Conservation (phyloP, 2,113 vertebrate species). For the Panurus biarmicus region DNA sequence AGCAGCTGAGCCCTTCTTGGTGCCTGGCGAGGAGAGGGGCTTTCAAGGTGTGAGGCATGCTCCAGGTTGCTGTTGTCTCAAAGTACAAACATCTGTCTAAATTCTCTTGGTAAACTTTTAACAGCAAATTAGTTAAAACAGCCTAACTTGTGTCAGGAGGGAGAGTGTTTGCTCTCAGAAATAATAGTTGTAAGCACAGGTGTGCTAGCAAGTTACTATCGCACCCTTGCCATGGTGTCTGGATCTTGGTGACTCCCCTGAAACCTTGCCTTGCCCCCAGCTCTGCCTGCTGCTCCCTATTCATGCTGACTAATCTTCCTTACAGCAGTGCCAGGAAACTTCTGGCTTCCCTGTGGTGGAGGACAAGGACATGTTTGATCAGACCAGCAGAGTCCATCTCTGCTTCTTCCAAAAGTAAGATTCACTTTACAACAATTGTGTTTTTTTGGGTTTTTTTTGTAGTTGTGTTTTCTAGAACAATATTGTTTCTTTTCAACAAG, state of each 20-base stretch:
- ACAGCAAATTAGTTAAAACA: background rate
- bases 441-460: background rate
- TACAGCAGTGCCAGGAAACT: background rate
- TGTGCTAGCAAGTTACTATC: rapidly evolving
- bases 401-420: background rate
- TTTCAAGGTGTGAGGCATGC: background rate
- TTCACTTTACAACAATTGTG: background rate
- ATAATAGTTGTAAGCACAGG: background rate
- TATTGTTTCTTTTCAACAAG: background rate
- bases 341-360: background rate
- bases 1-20: background rate
- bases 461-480: background rate
- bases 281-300: background rate
- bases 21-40: background rate
- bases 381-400: background rate
- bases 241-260: background rate
- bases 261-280: background rate
- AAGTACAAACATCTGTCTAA: background rate
- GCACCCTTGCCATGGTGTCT: rapidly evolving
- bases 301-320: background rate
- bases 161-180: background rate
- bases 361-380: background rate
- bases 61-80: background rate
- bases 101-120: background rate
- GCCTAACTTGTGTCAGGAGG: background rate